A percentile compares a stretch with the other conserved stretches of the same genome.
Conservation (phyloP, 1,140 invertebrate species). For the Pachypeltis micranthus region DNA sequence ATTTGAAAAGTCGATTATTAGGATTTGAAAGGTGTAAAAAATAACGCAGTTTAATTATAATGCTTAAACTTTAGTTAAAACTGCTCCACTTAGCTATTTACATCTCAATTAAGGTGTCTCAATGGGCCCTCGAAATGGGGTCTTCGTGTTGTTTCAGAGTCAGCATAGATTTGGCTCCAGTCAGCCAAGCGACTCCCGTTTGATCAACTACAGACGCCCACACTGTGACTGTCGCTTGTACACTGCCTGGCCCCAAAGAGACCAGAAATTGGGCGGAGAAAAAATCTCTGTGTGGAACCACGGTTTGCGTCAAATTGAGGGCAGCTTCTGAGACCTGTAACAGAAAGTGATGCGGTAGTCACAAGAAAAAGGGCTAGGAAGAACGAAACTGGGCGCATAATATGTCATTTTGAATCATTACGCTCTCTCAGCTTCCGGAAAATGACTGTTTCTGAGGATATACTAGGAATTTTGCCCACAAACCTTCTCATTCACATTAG, state of each 20-base stretch:
- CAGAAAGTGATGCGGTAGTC: too few relatives aligned
- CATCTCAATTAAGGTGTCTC: too few relatives aligned
- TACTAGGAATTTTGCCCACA: background rate
- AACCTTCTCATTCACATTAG: conserved; percentile 38
- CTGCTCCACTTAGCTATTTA: too few relatives aligned
- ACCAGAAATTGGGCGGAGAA: conserved; percentile 67
- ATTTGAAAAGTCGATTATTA: too few relatives aligned
- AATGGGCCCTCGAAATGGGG: conserved; percentile 14
- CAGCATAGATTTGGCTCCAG: conserved; percentile 53
- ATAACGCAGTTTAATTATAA: too few relatives aligned
- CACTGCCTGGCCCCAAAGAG: conserved; percentile 39
- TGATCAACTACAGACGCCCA: conserved; percentile 61
- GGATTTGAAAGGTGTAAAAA: too few relatives aligned
- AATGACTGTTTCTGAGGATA: too few relatives aligned
- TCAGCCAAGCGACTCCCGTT: conserved; percentile 58
- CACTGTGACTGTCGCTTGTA: conserved; percentile 48
- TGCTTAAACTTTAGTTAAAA: too few relatives aligned
- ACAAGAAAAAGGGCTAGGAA: too few relatives aligned
- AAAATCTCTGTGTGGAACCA: conserved; percentile 65
- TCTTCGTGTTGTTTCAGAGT: conserved; percentile 62
- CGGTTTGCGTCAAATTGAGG: conserved; percentile 38
- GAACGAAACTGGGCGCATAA: too few relatives aligned
- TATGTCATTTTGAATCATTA: too few relatives aligned
- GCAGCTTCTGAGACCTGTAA: conserved; percentile 6
- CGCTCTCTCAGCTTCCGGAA: too few relatives aligned